Evolutionary conservation across 2,888 invertebrate genomes (phyloP), one percentile per base, ranked within the genome.

Genomic region (Malthinus flaveolus): DNA sequence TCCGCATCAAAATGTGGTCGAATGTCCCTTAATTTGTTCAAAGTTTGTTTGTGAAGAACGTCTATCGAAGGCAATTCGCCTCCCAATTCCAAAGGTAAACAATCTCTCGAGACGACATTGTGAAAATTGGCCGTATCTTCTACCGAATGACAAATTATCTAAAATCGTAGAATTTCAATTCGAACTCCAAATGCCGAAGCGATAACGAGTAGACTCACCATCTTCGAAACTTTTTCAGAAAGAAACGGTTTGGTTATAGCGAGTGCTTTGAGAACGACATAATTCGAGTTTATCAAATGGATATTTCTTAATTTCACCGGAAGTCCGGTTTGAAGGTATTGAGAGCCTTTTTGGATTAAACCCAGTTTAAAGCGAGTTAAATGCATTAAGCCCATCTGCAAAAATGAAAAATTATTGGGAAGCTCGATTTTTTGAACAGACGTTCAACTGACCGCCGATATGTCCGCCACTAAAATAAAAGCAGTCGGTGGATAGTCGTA

Each of bases 251-350:
- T 79, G 1, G 81, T 49, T 10, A 83, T 70, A 1, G 76, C 64
- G 68, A 82, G 70, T 33, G 82, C 63, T 70, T 81, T 82, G 62
- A 81, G 79, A 51, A 81, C 71, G 57, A 82, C 78, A 68, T 81
- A 78, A 0, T 76, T 73, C 0, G 76, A 75, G 68, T 90, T 89
- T 46, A 90, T 74, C 1, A 89, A 82, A 71, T 89, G 87, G 51
- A 89, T 86, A 0, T 82, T 85, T 64, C 83, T 83, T 75, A 89
- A 81, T 55, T 86, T 82, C 1, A 87, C 82, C 0, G 89, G 88
- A 75, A 87, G 75, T 11, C 84, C 89, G 66, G 89, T 88, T 73
- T 90, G 88, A 1, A 88, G 74, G 73, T 86, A 89, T 59, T 82
- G 81, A 78, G 87, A 85, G 74, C 87, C 87, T 70, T 84, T 84